A percentile compares a stretch with the other conserved stretches of the same genome.
Evolutionary conservation across 2,797 vertebrate genomes (phyloP).

Genomic region (Trichosurus vulpecula): DNA sequence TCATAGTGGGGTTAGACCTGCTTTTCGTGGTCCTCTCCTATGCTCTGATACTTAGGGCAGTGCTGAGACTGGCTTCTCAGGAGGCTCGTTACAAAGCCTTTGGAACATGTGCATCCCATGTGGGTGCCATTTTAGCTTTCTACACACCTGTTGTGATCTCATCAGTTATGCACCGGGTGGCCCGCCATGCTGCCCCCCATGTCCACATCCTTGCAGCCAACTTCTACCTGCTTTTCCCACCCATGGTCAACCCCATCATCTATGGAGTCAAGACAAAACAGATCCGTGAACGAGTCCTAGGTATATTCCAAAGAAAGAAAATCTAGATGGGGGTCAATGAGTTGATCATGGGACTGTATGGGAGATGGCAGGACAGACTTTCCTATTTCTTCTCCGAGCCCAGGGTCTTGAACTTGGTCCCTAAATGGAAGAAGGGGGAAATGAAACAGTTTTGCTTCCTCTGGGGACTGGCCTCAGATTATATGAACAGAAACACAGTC

Average conservation of each 20-base stretch:
- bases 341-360: neutral
- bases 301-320: neutral
- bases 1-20: conserved; percentile 19
- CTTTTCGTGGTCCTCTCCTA: conserved; percentile 45
- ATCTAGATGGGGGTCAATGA: neutral
- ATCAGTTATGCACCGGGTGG: conserved; percentile 48
- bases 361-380: neutral
- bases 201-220: conserved; percentile 47
- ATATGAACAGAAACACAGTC: neutral
- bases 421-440: neutral
- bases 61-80: conserved; percentile 32
- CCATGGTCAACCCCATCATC: conserved; percentile 46
- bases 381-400: neutral
- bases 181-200: neutral
- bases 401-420: neutral
- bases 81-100: conserved; percentile 58
- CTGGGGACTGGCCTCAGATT: neutral
- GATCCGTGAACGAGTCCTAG: conserved; percentile 31
- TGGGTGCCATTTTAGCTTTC: conserved; percentile 49
- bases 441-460: neutral
- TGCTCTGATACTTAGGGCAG: conserved; percentile 36
- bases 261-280: conserved; percentile 51
- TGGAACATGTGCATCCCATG: conserved; percentile 54
- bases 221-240: neutral
- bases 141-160: conserved; percentile 54